Evolutionary conservation across 2,888 invertebrate genomes (phyloP), one percentile per base, ranked within the genome.

Genomic region (Microdon myrmicae): DNA sequence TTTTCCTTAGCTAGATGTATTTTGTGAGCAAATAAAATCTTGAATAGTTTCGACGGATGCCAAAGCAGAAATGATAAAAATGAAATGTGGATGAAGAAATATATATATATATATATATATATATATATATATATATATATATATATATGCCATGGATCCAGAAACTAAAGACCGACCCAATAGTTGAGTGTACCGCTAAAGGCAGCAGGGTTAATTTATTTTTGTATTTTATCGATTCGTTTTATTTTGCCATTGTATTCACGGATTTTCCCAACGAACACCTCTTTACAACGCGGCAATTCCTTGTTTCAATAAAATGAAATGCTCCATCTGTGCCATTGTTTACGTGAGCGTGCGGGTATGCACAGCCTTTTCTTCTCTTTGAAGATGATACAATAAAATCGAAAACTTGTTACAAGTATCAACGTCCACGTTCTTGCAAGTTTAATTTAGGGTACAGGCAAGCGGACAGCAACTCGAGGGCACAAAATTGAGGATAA

Each of bases 401-500:
- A 56, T 45, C 35, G 26, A 45, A 49, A 34, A 37, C 51, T 22
- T 26, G 23, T 23, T 23, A 8, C 35, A 20, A 26, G 34, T 38
- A 28, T 9, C 47, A 17, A 64, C 51, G 29, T 23, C 29, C 32
- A 49, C 44, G 41, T 29, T 56, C n/a, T 56, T 35, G 9, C 14
- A 37, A 39, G 58, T 48, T 48, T 55, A 64, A 56, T 64, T 64
- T 64, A 49, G 49, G 45, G 14, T 2, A 37, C 4, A 16, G 26
- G 19, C 19, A 19, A 9, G 23, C n/a, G 17, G 13, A 12, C 9
- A 23, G 13, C 29, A 39, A 35, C 7, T 8, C 5, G 25, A 25
- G 13, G 14, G 31, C 25, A 45, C n/a, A 22, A 35, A 49, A 56
- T 56, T 56, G 51, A 19, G 43, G 51, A 64, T 56, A 64, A 64